Percentiles rank a stretch among this genome's conserved stretches.
Conservation (phyloP, 2,113 vertebrate genomes). For the Odocoileus virginianus region DNA sequence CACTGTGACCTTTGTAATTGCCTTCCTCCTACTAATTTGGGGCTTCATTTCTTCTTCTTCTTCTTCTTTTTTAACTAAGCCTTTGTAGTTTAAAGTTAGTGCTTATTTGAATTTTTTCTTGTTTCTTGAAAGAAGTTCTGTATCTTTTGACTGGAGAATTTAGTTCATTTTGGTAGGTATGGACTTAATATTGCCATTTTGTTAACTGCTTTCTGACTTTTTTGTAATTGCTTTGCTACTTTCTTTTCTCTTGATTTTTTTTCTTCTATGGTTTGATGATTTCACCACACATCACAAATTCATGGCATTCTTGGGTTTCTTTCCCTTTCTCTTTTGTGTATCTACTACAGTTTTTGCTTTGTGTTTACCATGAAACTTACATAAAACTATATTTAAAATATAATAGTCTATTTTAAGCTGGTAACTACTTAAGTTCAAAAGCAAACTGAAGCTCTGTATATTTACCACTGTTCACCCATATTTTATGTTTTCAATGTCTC, state of each 20-base stretch:
- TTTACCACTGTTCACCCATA: background rate
- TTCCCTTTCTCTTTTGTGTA: background rate
- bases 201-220: background rate
- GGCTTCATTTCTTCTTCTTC: background rate
- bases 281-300: background rate
- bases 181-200: background rate
- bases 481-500: background rate
- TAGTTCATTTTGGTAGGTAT: background rate
- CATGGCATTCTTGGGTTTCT: background rate
- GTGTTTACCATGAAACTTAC: background rate
- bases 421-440: background rate
- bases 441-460: background rate
- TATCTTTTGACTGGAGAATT: background rate
- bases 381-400: background rate
- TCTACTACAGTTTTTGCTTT: background rate
- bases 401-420: background rate
- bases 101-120: background rate
- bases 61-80: background rate
- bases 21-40: background rate
- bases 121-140: background rate
- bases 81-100: background rate
- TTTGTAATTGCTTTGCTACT: background rate
- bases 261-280: background rate
- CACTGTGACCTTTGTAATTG: background rate
- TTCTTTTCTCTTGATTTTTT: background rate